Percentiles rank a stretch among this genome's conserved stretches.
These are phyloP conservation scores for Tenualosa ilisha DNA, from an alignment of 2,797 vertebrate species.

Conservation along the genomic window DNA sequence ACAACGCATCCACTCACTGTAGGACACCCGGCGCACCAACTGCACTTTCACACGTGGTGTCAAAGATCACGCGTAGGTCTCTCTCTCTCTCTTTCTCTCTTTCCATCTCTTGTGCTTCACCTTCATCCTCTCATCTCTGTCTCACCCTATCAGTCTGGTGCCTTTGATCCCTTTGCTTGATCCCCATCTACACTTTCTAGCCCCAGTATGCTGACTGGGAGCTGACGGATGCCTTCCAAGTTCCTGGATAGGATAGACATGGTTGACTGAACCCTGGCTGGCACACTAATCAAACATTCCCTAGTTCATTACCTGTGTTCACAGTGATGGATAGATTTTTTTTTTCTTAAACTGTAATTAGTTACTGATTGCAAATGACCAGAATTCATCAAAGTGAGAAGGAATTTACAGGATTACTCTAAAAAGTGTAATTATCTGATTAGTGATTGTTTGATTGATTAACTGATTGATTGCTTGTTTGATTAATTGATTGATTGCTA, in stretches of 20 bases:
- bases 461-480: neutral
- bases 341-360: neutral
- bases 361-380: neutral
- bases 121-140: constrained; percentile 2
- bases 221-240: neutral
- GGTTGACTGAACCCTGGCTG: neutral
- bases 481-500: neutral
- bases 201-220: constrained; percentile 22
- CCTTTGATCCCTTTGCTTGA: constrained; percentile 34
- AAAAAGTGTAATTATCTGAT: too few species aligned
- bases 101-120: neutral
- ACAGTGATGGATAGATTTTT: neutral
- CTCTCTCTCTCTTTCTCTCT: neutral
- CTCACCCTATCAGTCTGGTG: constrained; percentile 12
- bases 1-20: constrained; percentile 28
- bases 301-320: neutral
- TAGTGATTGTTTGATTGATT: neutral
- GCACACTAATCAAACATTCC: neutral
- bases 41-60: constrained; percentile 38
- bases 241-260: neutral
- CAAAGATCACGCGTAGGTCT: constrained; percentile 45
- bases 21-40: constrained; percentile 26
- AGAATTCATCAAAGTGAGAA: neutral
- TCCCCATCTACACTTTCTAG: constrained; percentile 16
- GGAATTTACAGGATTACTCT: neutral